These are phyloP conservation scores for Centruroides sculpturatus DNA, from an alignment of 1,140 invertebrate genomes.

Conservation along the genomic window DNA sequence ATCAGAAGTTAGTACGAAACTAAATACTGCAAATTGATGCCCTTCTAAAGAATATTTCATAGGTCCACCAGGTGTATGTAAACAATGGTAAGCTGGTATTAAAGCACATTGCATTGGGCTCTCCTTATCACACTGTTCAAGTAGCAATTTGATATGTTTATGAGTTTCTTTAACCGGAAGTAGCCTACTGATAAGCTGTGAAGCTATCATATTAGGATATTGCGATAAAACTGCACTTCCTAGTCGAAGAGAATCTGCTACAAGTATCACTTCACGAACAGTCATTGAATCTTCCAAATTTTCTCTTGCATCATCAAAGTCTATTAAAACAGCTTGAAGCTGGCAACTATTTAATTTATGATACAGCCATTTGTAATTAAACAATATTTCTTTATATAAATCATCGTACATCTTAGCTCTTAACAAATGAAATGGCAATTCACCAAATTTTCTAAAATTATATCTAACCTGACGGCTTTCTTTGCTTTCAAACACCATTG, in stretches of 20 bases:
- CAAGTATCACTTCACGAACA: conserved; percentile 42
- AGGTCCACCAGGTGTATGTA: conserved; percentile 93
- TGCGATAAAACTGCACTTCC: conserved; percentile 76
- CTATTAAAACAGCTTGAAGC: conserved; percentile 78
- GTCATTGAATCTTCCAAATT: conserved; percentile 72
- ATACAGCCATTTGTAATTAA: conserved; percentile 95
- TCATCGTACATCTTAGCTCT: conserved; percentile 79
- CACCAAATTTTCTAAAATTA: conserved; percentile 81
- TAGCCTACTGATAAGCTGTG: conserved; percentile 81
- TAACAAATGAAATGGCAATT: conserved; percentile 87
- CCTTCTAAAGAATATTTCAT: conserved; percentile 95
- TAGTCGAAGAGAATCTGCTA: conserved; percentile 83
- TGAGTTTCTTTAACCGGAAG: conserved; percentile 78
- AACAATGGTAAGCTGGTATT: conserved; percentile 82
- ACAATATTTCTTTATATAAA: conserved; percentile 82
- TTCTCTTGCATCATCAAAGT: conserved; percentile 85
- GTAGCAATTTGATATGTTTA: conserved; percentile 65
- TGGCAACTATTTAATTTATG: conserved; percentile 90
- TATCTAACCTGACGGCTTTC: conserved; percentile 70
- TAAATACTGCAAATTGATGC: conserved; percentile 94
- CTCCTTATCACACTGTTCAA: conserved; percentile 75
- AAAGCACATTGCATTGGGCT: conserved; percentile 78
- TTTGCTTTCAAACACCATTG: conserved; percentile 74
- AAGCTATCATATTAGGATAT: conserved; percentile 90
- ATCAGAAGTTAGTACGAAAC: conserved; percentile 79